Evolutionary conservation across 2,888 invertebrate genomes (phyloP), one percentile per base, ranked within the genome.

Genomic region (Scotopteryx bipunctaria): DNA sequence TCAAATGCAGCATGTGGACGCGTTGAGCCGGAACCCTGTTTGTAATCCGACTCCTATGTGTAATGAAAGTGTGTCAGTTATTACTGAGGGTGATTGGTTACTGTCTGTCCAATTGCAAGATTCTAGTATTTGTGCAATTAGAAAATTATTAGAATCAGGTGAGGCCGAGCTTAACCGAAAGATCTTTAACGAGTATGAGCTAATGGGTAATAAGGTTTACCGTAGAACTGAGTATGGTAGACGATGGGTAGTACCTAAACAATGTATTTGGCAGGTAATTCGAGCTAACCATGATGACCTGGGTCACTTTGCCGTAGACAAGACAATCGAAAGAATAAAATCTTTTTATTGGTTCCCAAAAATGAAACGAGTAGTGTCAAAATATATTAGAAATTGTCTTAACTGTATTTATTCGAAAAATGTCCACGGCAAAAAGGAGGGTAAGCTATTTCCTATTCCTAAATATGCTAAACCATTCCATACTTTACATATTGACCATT

Each of bases 401-500:
- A 40, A 40, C 40, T 40, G 29, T 16, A 17, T 29, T 17, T 40
- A 40, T 14, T 40, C 15, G 5, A 40, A 40, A 17, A 40, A n/a
- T 42, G 9, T 32, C 9, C 17, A 19, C 5, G 35, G 29, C 14
- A 40, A 40, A 40, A 40, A 29, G 29, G 25, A 25, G 3, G 40
- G 40, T n/a, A 6, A 40, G 5, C 17, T 40, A 9, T 29, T 27
- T 14, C 27, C 40, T 9, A 16, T 40, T 61, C 13, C 66, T 63
- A 38, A 37, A 60, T 32, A 59, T 64, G 15, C 11, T 9, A 5
- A 1, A 15, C 17, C 55, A 51, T 37, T 54, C 59, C 1, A 37
- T 59, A 13, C 66, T 45, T 6, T 71, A 0, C 72, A 71, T 38
- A 11, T 66, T 1, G 69, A 72, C 33, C 69, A 73, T 27, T 38